phyloP scores from a whole-genome alignment of 1,140 invertebrate genomes.

The Rhynchophorus ferrugineus region DNA sequence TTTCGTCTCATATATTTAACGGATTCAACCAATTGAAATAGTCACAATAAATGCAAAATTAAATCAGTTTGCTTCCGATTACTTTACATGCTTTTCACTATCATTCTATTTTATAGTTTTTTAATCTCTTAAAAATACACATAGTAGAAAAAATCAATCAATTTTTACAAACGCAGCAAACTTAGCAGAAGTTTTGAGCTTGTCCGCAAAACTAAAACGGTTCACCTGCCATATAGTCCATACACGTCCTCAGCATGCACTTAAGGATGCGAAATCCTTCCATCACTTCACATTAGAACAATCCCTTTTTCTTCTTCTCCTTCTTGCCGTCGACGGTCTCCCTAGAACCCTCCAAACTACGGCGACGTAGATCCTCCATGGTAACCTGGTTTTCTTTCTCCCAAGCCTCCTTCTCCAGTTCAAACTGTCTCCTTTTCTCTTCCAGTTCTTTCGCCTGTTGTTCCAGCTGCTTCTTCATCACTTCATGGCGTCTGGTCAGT shows the following conservation, averaged over 20 bases:
- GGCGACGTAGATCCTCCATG: constrained; percentile 75
- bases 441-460: constrained; percentile 85
- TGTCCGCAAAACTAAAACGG: neutral
- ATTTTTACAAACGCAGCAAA: constrained; percentile 4
- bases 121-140: constrained; percentile 5
- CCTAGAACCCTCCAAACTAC: constrained; percentile 77
- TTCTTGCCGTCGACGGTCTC: constrained; percentile 52
- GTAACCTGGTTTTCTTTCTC: constrained; percentile 83
- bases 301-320: constrained; percentile 39
- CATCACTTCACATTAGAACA: constrained; percentile 31
- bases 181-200: neutral
- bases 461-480: constrained; percentile 60
- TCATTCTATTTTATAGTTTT: too few relatives aligned
- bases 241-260: constrained; percentile 8
- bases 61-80: too few relatives aligned
- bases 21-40: too few relatives aligned
- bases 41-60: too few relatives aligned
- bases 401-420: constrained; percentile 81
- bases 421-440: constrained; percentile 78
- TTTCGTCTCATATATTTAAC: too few relatives aligned
- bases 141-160: neutral
- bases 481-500: constrained; percentile 56
- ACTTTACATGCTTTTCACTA: too few relatives aligned
- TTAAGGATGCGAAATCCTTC: constrained; percentile 7
- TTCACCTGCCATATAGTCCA: neutral